phyloP scores from a whole-genome alignment of 2,113 vertebrate genomes.

The Platanista minor region DNA sequence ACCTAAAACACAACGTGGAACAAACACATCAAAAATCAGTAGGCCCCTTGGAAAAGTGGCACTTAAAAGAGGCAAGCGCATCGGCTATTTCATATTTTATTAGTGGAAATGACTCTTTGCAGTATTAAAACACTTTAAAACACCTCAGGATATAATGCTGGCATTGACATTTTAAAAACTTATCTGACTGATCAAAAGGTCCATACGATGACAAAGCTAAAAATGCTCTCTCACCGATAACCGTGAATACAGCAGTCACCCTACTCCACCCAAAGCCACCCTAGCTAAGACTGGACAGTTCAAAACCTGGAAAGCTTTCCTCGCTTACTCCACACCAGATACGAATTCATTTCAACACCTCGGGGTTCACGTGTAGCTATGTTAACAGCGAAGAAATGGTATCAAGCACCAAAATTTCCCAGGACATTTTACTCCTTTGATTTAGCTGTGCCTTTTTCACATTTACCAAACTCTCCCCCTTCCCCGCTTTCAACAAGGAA shows the following conservation, averaged over 20 bases:
- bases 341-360: slow-evolving; percentile 26
- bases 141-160: not conserved
- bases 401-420: not conserved
- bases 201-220: slow-evolving; percentile 47
- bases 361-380: not conserved
- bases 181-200: not conserved
- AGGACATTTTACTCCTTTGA: not conserved
- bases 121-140: not conserved
- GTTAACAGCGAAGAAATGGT: not conserved
- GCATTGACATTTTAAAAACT: not conserved
- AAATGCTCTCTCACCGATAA: slow-evolving; percentile 56
- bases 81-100: not conserved
- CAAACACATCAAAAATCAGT: not conserved
- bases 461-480: not conserved
- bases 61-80: not conserved
- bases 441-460: not conserved
- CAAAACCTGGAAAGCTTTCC: slow-evolving; percentile 73
- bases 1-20: not conserved
- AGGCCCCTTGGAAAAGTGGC: not conserved
- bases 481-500: not conserved
- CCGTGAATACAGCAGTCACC: slow-evolving; percentile 66
- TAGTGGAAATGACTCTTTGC: not conserved
- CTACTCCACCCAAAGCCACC: slow-evolving; percentile 76
- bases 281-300: slow-evolving; percentile 54
- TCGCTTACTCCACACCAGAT: slow-evolving; percentile 51